Evolutionary conservation across 2,888 invertebrate genomes (phyloP).

Genomic region (Adineta ricciae): DNA sequence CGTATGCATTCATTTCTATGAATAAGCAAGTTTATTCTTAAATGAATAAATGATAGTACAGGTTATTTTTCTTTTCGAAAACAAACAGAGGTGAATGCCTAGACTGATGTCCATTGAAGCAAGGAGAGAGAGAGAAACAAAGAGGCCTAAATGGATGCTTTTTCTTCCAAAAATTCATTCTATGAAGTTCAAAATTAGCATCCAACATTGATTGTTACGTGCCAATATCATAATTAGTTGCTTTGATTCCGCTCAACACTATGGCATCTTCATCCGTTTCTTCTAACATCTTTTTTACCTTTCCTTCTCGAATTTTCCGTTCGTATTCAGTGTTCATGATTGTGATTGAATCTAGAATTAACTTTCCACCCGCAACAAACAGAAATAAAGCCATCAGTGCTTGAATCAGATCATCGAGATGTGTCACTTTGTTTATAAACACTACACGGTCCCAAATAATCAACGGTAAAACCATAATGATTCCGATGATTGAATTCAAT

Average conservation of each 20-base stretch:
- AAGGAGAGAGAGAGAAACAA: too few species aligned
- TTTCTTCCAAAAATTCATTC: background rate
- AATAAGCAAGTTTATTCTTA: too few species aligned
- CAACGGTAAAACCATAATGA: slow-evolving; percentile 14
- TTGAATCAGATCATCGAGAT: slow-evolving; percentile 8
- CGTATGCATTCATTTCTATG: background rate
- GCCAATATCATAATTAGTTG: background rate
- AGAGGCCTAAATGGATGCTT: background rate
- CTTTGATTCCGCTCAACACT: background rate
- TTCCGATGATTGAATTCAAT: background rate
- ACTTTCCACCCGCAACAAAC: background rate
- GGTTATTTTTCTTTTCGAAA: too few species aligned
- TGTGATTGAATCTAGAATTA: slow-evolving; percentile 6
- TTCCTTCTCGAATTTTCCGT: background rate
- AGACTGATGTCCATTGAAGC: too few species aligned
- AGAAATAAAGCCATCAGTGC: background rate
- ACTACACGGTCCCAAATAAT: background rate
- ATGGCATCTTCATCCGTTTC: background rate
- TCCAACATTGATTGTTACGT: background rate
- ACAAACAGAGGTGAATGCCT: background rate
- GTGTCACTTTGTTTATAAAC: background rate
- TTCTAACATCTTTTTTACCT: background rate
- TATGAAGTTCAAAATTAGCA: background rate
- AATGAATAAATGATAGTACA: too few species aligned
- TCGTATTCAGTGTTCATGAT: background rate